Evolutionary conservation across 2,888 invertebrate genomes (phyloP).

Genomic region (Isoperla grammatica): DNA sequence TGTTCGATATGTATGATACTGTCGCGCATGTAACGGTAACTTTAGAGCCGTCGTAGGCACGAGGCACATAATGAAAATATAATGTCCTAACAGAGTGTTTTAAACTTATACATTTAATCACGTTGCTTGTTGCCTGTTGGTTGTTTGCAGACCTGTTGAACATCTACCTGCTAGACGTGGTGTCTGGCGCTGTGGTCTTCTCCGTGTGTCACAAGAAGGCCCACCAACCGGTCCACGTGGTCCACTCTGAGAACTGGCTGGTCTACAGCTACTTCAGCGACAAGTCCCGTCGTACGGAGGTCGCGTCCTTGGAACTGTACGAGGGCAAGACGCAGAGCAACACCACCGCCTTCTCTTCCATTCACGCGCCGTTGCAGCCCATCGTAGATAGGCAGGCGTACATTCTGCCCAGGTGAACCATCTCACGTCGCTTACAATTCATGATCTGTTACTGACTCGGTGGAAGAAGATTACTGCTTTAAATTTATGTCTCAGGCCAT

Average conservation of each 20-base stretch:
- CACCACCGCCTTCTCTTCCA: slow-evolving; percentile 82
- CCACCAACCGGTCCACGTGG: slow-evolving; percentile 74
- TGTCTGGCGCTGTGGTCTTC: slow-evolving; percentile 81
- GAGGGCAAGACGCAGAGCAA: slow-evolving; percentile 85
- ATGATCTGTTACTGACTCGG: too few relatives aligned
- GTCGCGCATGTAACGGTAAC: too few relatives aligned
- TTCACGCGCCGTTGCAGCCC: slow-evolving; percentile 65
- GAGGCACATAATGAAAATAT: too few relatives aligned
- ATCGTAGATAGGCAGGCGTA: slow-evolving; percentile 57
- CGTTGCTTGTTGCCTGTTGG: too few relatives aligned
- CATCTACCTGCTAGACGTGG: slow-evolving; percentile 83
- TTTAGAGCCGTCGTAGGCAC: too few relatives aligned
- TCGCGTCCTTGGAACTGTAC: slow-evolving; percentile 90
- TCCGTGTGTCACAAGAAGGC: slow-evolving; percentile 81
- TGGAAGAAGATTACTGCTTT: too few relatives aligned
- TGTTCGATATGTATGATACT: too few relatives aligned
- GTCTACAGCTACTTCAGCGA: slow-evolving; percentile 93
- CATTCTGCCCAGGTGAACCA: slow-evolving; percentile 5
- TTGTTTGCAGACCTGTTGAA: slow-evolving; percentile 65
- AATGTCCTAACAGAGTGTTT: too few relatives aligned
- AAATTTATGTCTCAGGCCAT: too few relatives aligned
- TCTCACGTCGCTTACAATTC: too few relatives aligned
- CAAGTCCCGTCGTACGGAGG: slow-evolving; percentile 85
- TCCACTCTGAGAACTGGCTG: slow-evolving; percentile 96
- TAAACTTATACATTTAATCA: too few relatives aligned